Evolutionary conservation across 2,113 vertebrate genomes (phyloP), one percentile per base, ranked within the genome.

Genomic region (Poeciliopsis turrubarensis): DNA sequence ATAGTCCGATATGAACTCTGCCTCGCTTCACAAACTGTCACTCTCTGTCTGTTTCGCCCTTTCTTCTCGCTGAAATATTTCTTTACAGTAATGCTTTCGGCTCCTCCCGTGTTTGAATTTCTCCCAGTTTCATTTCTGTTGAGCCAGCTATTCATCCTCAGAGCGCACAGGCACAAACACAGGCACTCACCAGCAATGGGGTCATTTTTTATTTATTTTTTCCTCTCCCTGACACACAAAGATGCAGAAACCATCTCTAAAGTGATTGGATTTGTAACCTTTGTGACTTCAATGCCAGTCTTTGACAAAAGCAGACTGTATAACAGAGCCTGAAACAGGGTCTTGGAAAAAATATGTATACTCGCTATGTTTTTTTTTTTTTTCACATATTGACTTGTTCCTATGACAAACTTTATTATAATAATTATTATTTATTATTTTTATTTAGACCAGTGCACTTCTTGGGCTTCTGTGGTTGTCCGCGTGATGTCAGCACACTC

Each of bases 211-310:
- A 11, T 37, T 37, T 37, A 2, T 37, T 11, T 12, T 31, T 31
- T 31, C 2, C 34, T 37, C 10, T 10, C 51, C 70, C 31, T 78
- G 66, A 64, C 72, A 72, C 79, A 80, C 61, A 13, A 68, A 73
- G 75, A 82, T 63, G 47, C 78, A 51, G 68, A 68, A 62, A 76
- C 85, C 77, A 64, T 84, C 82, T 73, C 73, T 78, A 68, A 77
- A 84, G 84, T 90, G 90, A 93, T 89, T 93, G 91, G 85, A 89
- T 91, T 80, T 85, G 77, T 83, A 89, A 93, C 91, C 91, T 89
- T 84, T 88, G 83, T 72, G 77, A 80, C 70, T 41, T 1, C 60
- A 44, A 60, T 87, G 90, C 92, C 87, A 61, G 77, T 90, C 87
- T 91, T 86, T 87, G 84, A 88, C 84, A 86, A 82, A 90, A 68